Conservation (phyloP, 2,888 invertebrate species). For the Entomobrya multifasciata region DNA sequence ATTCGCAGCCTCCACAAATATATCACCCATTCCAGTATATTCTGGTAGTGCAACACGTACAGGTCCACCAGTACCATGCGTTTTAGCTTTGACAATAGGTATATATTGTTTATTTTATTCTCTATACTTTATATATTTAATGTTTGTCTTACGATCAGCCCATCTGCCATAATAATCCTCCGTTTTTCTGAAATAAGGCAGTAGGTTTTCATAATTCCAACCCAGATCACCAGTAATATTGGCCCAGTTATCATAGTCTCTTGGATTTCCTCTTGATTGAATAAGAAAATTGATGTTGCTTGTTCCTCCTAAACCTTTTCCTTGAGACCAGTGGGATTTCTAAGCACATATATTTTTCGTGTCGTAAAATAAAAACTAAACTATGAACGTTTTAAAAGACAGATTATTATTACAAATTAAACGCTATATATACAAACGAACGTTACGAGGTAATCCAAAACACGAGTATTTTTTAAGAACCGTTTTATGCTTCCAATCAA, state of each 20-base stretch:
- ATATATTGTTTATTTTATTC: too few species aligned
- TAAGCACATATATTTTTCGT: too few species aligned
- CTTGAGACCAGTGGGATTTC: constrained; percentile 77
- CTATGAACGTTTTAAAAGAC: not conserved
- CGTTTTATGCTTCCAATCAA: constrained; percentile 74
- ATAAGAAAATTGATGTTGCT: constrained; percentile 76
- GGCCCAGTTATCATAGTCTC: constrained; percentile 76
- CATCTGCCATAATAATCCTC: constrained; percentile 71
- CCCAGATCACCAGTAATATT: constrained; percentile 52
- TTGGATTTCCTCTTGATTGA: constrained; percentile 74
- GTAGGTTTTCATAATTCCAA: constrained; percentile 68
- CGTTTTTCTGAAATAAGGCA: constrained; percentile 63
- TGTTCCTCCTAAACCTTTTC: constrained; percentile 75
- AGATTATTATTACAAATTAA: too few species aligned
- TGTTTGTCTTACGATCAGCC: constrained; percentile 43
- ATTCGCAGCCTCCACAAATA: constrained; percentile 66
- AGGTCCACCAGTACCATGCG: constrained; percentile 73
- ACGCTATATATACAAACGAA: too few species aligned
- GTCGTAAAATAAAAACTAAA: too few species aligned
- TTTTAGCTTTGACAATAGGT: too few species aligned
- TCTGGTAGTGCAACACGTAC: constrained; percentile 69
- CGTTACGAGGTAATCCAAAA: constrained; percentile 69
- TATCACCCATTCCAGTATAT: constrained; percentile 75
- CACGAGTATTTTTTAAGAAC: constrained; percentile 74
- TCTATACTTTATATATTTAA: not conserved